Conservation (phyloP, 2,888 invertebrate genomes). For the Electrophaes corylata region DNA sequence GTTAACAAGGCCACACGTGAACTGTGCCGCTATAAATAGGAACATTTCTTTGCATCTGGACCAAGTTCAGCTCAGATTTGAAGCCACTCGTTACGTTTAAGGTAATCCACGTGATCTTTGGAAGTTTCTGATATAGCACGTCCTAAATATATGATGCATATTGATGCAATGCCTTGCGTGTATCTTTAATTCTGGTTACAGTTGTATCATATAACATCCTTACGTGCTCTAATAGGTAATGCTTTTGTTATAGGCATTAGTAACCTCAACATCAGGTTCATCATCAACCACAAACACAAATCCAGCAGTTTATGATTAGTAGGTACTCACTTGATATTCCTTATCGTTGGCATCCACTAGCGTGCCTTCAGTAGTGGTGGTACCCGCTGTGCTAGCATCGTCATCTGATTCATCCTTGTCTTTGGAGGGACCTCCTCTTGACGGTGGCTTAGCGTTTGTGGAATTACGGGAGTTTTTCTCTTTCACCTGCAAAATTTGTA, state of each 20-base stretch:
- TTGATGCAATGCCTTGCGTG: neutral
- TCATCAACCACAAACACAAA: too few relatives aligned
- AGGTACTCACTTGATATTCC: conserved; percentile 78
- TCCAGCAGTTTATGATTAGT: too few relatives aligned
- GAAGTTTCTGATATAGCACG: conserved; percentile 8
- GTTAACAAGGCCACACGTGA: conserved; percentile 42
- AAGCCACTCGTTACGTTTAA: conserved; percentile 27
- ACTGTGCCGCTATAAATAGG: conserved; percentile 35
- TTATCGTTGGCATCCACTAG: conserved; percentile 84
- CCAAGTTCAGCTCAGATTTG: conserved; percentile 37
- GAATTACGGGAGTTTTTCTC: conserved; percentile 72
- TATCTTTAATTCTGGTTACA: too few relatives aligned
- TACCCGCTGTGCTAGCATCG: conserved; percentile 79
- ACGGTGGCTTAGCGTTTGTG: conserved; percentile 66
- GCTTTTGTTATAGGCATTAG: too few relatives aligned
- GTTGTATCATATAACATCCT: too few relatives aligned
- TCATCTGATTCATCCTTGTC: conserved; percentile 83
- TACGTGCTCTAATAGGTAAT: too few relatives aligned
- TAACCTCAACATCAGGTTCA: too few relatives aligned
- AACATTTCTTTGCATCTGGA: conserved; percentile 43
- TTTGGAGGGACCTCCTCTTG: conserved; percentile 70
- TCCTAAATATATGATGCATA: neutral
- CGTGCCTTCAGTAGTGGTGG: conserved; percentile 89
- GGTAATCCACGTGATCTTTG: conserved; percentile 19
- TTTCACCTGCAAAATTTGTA: too few relatives aligned